phyloP scores from a whole-genome alignment of 2,113 vertebrate species.

The Panthera uncia region DNA sequence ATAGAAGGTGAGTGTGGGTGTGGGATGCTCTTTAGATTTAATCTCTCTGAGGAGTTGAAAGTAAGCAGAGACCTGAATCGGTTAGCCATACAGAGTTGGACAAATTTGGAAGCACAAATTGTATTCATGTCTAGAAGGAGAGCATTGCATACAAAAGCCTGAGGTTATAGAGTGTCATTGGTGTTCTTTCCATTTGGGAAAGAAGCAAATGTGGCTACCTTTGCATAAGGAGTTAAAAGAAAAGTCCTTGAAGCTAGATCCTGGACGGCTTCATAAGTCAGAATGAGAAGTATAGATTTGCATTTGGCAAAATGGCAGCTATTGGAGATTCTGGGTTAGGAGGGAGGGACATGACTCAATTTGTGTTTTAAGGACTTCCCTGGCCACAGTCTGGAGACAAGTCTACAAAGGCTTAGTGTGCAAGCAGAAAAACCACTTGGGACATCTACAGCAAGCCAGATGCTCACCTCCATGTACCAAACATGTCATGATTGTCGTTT shows the following conservation, averaged over 20 bases:
- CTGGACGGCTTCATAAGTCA: not conserved
- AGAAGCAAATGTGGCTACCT: not conserved
- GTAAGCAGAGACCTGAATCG: not conserved
- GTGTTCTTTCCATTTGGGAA: not conserved
- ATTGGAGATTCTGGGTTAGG: not conserved
- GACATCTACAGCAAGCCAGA: not conserved
- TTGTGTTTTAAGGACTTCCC: not conserved
- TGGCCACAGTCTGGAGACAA: not conserved
- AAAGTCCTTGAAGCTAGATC: not conserved
- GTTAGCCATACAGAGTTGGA: not conserved
- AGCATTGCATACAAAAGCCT: not conserved
- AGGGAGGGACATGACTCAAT: not conserved
- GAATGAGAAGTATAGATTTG: not conserved
- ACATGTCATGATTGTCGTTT: not conserved
- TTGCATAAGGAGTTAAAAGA: not conserved
- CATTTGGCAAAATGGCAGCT: not conserved
- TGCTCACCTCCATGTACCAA: fast-evolving
- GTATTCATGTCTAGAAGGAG: not conserved
- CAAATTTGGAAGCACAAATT: not conserved
- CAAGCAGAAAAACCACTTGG: not conserved
- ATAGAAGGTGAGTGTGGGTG: not conserved
- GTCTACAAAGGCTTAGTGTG: not conserved
- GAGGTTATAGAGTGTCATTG: not conserved
- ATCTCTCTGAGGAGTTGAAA: not conserved
- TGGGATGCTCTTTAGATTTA: not conserved